Conservation (phyloP, 2,797 vertebrate species). For the Galagoides demidoff region DNA sequence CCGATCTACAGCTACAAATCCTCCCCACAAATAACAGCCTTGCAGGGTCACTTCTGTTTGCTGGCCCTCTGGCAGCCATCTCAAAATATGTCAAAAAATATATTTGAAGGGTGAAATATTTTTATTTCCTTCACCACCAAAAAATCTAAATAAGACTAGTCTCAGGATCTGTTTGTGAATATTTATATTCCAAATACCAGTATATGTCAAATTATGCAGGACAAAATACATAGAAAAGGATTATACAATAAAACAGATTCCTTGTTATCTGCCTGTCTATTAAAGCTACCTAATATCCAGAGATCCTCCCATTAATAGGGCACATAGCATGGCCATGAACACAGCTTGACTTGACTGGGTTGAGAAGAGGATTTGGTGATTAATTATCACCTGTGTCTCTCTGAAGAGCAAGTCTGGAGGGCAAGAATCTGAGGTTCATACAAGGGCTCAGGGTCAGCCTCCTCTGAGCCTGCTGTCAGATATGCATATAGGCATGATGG, state of each 20-base stretch:
- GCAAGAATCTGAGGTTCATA: too few relatives aligned
- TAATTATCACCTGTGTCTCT: rapidly evolving
- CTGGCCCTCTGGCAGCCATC: too few relatives aligned
- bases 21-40: too few relatives aligned
- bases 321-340: neutral
- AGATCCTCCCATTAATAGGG: neutral
- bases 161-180: neutral
- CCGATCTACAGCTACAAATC: too few relatives aligned
- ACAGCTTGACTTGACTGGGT: neutral
- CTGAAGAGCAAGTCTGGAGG: neutral
- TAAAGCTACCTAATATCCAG: too few relatives aligned
- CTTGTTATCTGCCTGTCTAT: neutral
- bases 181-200: neutral
- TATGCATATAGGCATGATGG: too few relatives aligned
- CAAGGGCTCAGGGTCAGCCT: too few relatives aligned
- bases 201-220: neutral
- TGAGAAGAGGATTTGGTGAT: neutral
- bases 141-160: neutral
- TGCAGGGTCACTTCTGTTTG: too few relatives aligned
- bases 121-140: neutral
- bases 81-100: too few relatives aligned
- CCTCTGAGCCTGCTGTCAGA: neutral
- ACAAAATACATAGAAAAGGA: neutral
- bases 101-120: too few relatives aligned
- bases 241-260: neutral